A percentile compares a stretch with the other conserved stretches of the same genome.
Conservation (phyloP, 2,113 vertebrate species). For the Catharus bicknelli region DNA sequence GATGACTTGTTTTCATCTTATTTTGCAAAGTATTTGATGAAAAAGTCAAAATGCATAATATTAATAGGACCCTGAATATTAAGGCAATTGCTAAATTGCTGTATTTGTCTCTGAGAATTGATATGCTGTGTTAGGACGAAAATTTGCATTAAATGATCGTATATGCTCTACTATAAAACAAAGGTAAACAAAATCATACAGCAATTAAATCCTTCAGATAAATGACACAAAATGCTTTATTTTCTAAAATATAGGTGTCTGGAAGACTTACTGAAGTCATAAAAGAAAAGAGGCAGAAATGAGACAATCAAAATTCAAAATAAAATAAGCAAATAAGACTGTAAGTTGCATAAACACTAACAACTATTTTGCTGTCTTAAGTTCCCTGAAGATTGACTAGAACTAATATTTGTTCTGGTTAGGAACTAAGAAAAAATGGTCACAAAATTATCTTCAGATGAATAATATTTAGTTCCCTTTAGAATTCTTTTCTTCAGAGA, state of each 20-base stretch:
- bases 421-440: background rate
- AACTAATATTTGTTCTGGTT: background rate
- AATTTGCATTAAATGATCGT: background rate
- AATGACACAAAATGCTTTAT: background rate
- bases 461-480: background rate
- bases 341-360: background rate
- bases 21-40: background rate
- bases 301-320: background rate
- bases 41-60: background rate
- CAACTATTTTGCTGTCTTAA: background rate
- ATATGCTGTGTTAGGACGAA: background rate
- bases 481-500: background rate
- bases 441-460: background rate
- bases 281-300: background rate
- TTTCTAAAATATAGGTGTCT: background rate
- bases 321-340: background rate
- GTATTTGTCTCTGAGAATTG: background rate
- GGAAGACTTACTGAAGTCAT: background rate
- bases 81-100: background rate
- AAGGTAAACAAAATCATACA: background rate
- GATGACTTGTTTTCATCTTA: background rate
- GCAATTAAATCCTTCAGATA: background rate
- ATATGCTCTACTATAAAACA: background rate
- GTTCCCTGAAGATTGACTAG: background rate
- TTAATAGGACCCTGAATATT: background rate